Evolutionary conservation across 2,888 invertebrate genomes (phyloP).

Genomic region (Athrips mouffetella): DNA sequence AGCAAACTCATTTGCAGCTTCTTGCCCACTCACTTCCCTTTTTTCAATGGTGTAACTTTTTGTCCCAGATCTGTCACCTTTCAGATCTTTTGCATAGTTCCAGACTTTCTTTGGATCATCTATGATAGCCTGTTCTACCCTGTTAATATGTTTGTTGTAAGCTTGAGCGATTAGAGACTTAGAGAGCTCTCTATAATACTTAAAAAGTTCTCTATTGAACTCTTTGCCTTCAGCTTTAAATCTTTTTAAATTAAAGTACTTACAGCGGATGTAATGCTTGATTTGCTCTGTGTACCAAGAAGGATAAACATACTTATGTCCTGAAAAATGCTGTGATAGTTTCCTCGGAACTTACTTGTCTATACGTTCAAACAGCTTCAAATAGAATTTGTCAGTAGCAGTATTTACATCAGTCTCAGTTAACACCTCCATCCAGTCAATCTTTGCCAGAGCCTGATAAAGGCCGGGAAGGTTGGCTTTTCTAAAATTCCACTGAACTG

Average conservation of each 20-base stretch:
- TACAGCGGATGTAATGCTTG: background rate
- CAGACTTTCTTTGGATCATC: too few species aligned
- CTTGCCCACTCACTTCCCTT: too few species aligned
- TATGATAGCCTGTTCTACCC: too few species aligned
- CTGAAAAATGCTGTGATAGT: background rate
- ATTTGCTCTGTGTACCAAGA: background rate
- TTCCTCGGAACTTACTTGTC: background rate
- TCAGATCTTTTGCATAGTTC: too few species aligned
- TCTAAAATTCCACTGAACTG: background rate
- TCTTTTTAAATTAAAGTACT: slow-evolving; percentile 3
- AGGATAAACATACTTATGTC: background rate
- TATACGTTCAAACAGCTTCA: background rate
- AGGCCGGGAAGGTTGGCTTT: background rate
- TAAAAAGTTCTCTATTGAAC: background rate
- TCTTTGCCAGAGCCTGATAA: too few species aligned
- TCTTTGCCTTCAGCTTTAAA: background rate
- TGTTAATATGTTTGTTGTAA: too few species aligned
- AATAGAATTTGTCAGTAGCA: background rate
- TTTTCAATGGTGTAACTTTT: too few species aligned
- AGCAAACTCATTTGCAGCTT: too few species aligned
- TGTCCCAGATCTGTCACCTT: too few species aligned
- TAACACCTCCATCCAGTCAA: background rate
- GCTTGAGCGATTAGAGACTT: too few species aligned
- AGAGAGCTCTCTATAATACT: background rate
- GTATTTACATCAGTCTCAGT: background rate